Base-by-base conservation (phyloP, 1,140 invertebrate species). In the Psix sp. region DNA sequence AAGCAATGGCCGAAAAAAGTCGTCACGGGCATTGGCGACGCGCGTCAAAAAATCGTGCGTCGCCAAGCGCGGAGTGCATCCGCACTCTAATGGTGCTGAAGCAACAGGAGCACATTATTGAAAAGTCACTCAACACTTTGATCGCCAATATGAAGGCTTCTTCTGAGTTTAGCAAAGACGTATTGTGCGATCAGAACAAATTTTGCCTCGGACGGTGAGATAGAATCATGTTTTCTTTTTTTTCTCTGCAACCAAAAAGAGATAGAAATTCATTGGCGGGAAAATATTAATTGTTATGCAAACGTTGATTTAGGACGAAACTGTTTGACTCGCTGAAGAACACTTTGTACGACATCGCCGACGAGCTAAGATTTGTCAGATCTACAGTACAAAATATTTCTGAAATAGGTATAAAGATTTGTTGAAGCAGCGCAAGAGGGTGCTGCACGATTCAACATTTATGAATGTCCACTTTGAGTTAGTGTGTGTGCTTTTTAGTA, bases 21-120 rank as follows among this genome's bases (percentile, higher is more conserved):
- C 26, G 26, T n/a, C 2, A 29, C n/a, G 7, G n/a, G n/a, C 7
- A 29, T 29, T 29, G 26, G 2, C 6, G 26, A 29, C 26, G 2
- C 26, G n/a, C 26, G 26, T 29, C 56, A 9, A 63, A 63, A 48
- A 2, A 2, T 2, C 49, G 66, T 9, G 33, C 24, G 3, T 40
- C 49, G 3, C 51, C 76, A 29, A 82, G 39, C 15, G 21, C 70
- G 3, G 65, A 76, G 3, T 81, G 57, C 38, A 52, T 80, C 9
- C 82, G 81, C 36, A 65, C 79, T 9, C 59, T 85, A 15, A 42
- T 84, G 4, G 80, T 79, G 31, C 43, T 87, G 15, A 87, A 84
- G 33, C 80, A 83, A 17, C 81, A 86, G 42, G 82, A 87, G 51
- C 39, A 77, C 15, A 63, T 81, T 42, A 79, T 86, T 11, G 81